Evolutionary conservation across 2,888 invertebrate genomes (phyloP).

Genomic region (Halictus quadricinctus): DNA sequence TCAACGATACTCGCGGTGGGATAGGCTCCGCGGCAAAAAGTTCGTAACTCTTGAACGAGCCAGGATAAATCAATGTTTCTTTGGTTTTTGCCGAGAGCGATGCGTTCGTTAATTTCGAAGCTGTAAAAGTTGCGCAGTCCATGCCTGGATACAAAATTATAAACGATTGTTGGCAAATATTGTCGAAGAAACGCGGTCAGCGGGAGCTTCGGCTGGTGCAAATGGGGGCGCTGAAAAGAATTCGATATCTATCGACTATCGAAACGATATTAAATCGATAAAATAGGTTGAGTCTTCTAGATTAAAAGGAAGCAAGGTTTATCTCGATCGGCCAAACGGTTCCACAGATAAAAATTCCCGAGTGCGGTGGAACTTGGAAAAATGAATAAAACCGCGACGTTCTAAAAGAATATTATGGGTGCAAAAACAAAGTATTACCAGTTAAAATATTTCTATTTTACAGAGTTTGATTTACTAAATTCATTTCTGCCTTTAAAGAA

Average conservation of each 20-base stretch:
- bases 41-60: background rate
- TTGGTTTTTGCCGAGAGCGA: background rate
- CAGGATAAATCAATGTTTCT: background rate
- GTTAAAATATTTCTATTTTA: background rate
- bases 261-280: background rate
- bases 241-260: background rate
- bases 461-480: background rate
- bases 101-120: background rate
- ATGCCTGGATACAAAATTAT: background rate
- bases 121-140: background rate
- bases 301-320: background rate
- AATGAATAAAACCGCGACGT: background rate
- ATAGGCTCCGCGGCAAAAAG: background rate
- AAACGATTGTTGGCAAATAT: background rate
- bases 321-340: background rate
- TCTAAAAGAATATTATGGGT: background rate
- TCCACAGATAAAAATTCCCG: background rate
- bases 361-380: background rate
- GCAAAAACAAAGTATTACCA: background rate
- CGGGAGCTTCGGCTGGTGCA: background rate
- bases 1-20: background rate
- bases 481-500: background rate
- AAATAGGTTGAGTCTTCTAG: background rate
- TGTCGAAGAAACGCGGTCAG: background rate
- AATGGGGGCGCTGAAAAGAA: background rate